Base-by-base conservation (phyloP, 2,797 vertebrate species). In the Bovichtus diacanthus region DNA sequence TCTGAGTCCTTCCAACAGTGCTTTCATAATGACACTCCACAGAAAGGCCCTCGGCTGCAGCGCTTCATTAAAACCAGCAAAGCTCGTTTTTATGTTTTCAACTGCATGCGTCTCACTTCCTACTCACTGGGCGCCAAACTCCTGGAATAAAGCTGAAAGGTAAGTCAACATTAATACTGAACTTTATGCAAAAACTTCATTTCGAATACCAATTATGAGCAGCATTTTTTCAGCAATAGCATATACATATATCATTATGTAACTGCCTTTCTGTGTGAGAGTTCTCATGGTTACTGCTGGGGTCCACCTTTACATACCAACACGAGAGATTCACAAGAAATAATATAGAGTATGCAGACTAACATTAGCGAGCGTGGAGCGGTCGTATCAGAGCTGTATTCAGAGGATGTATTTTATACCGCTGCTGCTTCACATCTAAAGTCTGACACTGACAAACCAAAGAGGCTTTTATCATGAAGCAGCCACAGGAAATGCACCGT, bases 21-120 rank as follows among this genome's bases (percentile, higher is more conserved):
- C 58, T 53, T 66, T 65, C 27, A 23, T 62, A 62, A 65, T 16
- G 49, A 38, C 47, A 49, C 59, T 66, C 39, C 0, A 23, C 56
- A 39, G 29, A 68, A 69, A 80, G 38, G 38, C 62, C 56, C 38
- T 41, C 8, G 16, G 75, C 78, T 68, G 51, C 1, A 23, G 44
- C 8, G 18, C n/a, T 74, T 74, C 25, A 82, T 82, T 88, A 86
- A 80, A 65, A 64, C 47, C 63, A 49, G 60, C 15, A 16, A 74
- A 68, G 79, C 54, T 12, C 2, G 2, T 56, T 70, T 75, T 39
- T 39, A 43, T 70, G 55, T 75, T 77, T 79, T 74, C 50, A 39
- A 21, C 74, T 81, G 10, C 47, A n/a, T 63, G 61, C 18, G 39
- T 78, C 80, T 70, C 10, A 15, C 10, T 54, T 50, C 67, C 53